These are phyloP conservation scores for Phalacrocorax brasilianus DNA, from an alignment of 2,113 vertebrate genomes.

Conservation along the genomic window DNA sequence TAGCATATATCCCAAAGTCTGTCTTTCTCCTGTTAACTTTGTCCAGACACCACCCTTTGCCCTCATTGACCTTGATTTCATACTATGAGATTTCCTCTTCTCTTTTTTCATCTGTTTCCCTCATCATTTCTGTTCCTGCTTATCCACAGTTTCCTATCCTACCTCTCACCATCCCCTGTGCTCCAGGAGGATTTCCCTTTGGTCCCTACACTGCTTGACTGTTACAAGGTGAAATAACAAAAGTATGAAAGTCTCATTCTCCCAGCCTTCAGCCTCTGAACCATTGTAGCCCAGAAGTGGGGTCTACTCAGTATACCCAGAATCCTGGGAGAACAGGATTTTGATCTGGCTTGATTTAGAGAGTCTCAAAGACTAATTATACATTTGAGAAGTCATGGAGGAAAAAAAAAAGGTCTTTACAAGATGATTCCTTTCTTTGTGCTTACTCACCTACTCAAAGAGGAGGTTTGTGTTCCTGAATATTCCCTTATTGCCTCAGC, in stretches of 20 bases:
- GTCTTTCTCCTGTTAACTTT: background rate
- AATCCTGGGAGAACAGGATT: background rate
- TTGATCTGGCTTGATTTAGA: background rate
- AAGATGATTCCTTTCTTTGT: background rate
- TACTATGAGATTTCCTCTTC: background rate
- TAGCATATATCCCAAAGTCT: background rate
- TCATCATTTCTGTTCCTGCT: background rate
- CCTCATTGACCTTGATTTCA: rapidly evolving
- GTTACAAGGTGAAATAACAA: background rate
- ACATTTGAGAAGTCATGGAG: background rate
- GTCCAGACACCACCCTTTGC: background rate
- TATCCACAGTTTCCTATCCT: background rate
- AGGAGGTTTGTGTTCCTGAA: background rate
- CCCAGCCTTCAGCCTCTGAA: background rate
- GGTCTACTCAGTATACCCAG: background rate
- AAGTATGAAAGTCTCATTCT: background rate
- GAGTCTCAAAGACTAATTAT: background rate
- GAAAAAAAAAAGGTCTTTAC: background rate
- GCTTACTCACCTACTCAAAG: background rate
- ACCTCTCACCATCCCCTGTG: background rate
- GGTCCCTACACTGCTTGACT: background rate
- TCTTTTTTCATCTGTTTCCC: background rate
- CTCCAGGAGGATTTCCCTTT: background rate
- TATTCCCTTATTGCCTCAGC: constrained; percentile 20
- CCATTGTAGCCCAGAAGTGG: background rate